Base-by-base conservation (phyloP, 2,113 vertebrate species). In the Marcusenius ussheri region DNA sequence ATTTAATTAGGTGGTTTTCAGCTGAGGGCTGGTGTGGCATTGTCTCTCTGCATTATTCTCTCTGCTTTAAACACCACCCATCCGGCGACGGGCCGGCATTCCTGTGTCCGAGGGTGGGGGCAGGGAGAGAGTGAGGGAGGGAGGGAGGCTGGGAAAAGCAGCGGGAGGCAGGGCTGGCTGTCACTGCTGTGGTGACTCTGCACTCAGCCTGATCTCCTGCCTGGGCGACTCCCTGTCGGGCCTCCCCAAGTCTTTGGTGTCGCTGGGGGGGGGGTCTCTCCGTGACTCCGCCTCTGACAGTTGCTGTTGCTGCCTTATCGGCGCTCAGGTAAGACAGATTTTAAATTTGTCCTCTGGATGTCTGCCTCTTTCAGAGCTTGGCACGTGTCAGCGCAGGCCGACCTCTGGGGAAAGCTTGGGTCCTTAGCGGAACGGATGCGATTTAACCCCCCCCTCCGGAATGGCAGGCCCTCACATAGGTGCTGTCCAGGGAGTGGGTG, bases 181-280 rank as follows among this genome's bases (percentile, higher is more conserved):
- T 83, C 90, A 83, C 92, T 92, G 89, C 91, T 94, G 92, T 93
- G 92, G 93, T 92, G 93, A 92, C 92, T 90, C 88, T 92, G 90
- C 19, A 46, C 53, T 49, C 84, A 47, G 45, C 89, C 88, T 39
- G 74, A 80, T 89, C 83, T 89, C 51, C 50, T 80, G 90, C 91
- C 70, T 39, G 35, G 13, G 90, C 50, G 58, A 45, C 27, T 88
- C 42, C 89, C 88, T 39, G 24, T 51, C 66, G 47, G 91, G 74
- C 17, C 42, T 89, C 74, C 74, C 90, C 91, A 19, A 90, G 91
- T 19, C 42, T 39, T 47, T 39, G 91, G 90, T 53, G 2, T 80
- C 24, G 3, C 80, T 35, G 74, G 31, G 13, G 70, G 62, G 66
- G 70, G 15, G 27, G 31, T 5, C 15, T 39, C 70, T 77, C 13